phyloP scores from a whole-genome alignment of 2,113 vertebrate species.

The Datnioides undecimradiatus region DNA sequence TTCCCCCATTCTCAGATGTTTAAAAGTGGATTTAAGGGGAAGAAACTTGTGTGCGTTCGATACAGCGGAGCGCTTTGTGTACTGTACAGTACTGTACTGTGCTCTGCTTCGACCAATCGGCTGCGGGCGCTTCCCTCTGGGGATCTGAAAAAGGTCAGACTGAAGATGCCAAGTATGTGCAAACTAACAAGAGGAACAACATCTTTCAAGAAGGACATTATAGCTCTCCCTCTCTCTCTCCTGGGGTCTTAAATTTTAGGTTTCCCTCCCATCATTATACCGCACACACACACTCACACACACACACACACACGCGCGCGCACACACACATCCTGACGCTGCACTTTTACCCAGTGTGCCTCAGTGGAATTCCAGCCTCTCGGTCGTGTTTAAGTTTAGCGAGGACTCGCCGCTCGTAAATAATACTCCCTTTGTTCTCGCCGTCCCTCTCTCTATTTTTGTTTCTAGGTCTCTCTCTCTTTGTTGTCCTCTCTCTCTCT shows the following conservation, averaged over 20 bases:
- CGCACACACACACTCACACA: slow-evolving; percentile 32
- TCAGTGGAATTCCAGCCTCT: slow-evolving; percentile 59
- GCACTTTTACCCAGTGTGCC: slow-evolving; percentile 53
- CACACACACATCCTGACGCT: slow-evolving; percentile 46
- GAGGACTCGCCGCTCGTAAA: slow-evolving; percentile 53
- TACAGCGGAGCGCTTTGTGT: not conserved
- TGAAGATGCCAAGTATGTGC: slow-evolving; percentile 22
- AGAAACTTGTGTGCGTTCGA: not conserved
- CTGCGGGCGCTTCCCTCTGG: not conserved
- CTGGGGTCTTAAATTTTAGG: slow-evolving; percentile 60
- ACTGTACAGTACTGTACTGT: not conserved
- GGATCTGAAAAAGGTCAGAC: slow-evolving; percentile 5
- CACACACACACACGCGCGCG: slow-evolving; percentile 30
- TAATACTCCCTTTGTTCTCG: slow-evolving; percentile 46
- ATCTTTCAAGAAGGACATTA: not conserved
- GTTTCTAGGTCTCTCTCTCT: slow-evolving; percentile 45
- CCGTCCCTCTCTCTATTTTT: slow-evolving; percentile 38
- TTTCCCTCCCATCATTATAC: slow-evolving; percentile 62
- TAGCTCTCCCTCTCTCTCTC: slow-evolving; percentile 34
- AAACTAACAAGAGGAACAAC: slow-evolving; percentile 21
- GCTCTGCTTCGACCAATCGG: not conserved
- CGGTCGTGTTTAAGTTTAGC: slow-evolving; percentile 65
- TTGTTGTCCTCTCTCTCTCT: slow-evolving; percentile 13
- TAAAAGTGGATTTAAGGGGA: not conserved
- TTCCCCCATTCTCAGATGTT: not conserved